Evolutionary conservation across 2,888 invertebrate genomes (phyloP).

Genomic region (Poecilus cupreus): DNA sequence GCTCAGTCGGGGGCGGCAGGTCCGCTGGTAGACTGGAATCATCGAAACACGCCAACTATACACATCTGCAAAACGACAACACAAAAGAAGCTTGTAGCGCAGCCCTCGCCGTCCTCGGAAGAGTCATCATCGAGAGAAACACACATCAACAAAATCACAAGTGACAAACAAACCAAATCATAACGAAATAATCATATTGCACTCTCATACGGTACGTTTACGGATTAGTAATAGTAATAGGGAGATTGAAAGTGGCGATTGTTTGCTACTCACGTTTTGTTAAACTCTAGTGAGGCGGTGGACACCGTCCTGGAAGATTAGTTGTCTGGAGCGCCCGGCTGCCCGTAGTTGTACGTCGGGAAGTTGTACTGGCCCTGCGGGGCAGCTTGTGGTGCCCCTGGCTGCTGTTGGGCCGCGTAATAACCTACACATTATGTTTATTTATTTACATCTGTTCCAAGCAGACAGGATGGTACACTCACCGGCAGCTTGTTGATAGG

Average conservation of each 20-base stretch:
- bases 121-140: conserved; percentile 10
- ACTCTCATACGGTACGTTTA: conserved; percentile 16
- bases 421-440: conserved; percentile 66
- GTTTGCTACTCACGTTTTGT: conserved; percentile 11
- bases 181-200: conserved; percentile 8
- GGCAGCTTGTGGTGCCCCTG: conserved; percentile 64
- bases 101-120: conserved; percentile 48
- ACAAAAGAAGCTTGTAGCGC: conserved; percentile 55
- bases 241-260: background rate
- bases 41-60: conserved; percentile 48
- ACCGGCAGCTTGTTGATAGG: conserved; percentile 71
- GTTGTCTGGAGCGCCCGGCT: conserved; percentile 54
- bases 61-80: conserved; percentile 59
- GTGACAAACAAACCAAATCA: conserved; percentile 18
- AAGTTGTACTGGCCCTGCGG: conserved; percentile 72
- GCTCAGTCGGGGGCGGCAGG: background rate
- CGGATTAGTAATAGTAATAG: too few relatives aligned
- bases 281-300: conserved; percentile 3
- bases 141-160: conserved; percentile 9
- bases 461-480: conserved; percentile 55
- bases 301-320: conserved; percentile 53
- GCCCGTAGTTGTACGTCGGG: conserved; percentile 72
- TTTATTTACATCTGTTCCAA: background rate
- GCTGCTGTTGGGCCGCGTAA: conserved; percentile 69
- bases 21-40: conserved; percentile 49